Base-by-base conservation (phyloP, 1,140 invertebrate genomes). In the Drosophila nigrodunni region DNA sequence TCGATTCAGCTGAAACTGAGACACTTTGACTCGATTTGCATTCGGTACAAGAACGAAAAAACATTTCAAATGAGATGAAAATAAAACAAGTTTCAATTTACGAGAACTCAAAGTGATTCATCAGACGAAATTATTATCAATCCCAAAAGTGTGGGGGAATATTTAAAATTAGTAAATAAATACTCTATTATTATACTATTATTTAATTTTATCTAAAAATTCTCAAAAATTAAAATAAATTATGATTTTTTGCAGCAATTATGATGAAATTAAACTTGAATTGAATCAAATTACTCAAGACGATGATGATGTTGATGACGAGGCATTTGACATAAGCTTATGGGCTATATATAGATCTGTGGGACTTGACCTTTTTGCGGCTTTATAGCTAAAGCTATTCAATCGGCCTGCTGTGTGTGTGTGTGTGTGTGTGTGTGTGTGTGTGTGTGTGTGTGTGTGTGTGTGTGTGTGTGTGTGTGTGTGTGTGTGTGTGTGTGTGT, bases 291-390 rank as follows among this genome's bases (percentile, higher is more conserved):
- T 78, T 74, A 70, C 64, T 73, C 10, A 3, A 37, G 37, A 50
- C 30, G 43, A 67, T 61, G 37, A 52, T 60, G 46, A 41, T 50
- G 74, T 74, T 69, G 71, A 65, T 55, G 47, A 54, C 68, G 61
- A 30, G 65, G 66, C 78, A 86, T 64, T 78, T 87, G 75, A 79
- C 57, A 60, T 44, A 47, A 61, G 37, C 30, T 46, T 44, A 72
- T 47, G 37, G 55, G 58, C 75, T 87, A 87, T 77, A 82, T 65
- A 83, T 80, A 87, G 68, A 82, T 59, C 72, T 66, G 66, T 75
- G 60, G 61, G 67, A 70, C 64, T 64, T 87, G 77, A 87, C 83
- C 82, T 87, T 87, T 70, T 52, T 62, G 59, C 72, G 44, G 59
- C 50, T 61, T 62, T 61, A 49, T 61, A 43, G 71, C 65, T 34